phyloP scores from a whole-genome alignment of 1,140 invertebrate genomes.

The Diorhabda elongata region DNA sequence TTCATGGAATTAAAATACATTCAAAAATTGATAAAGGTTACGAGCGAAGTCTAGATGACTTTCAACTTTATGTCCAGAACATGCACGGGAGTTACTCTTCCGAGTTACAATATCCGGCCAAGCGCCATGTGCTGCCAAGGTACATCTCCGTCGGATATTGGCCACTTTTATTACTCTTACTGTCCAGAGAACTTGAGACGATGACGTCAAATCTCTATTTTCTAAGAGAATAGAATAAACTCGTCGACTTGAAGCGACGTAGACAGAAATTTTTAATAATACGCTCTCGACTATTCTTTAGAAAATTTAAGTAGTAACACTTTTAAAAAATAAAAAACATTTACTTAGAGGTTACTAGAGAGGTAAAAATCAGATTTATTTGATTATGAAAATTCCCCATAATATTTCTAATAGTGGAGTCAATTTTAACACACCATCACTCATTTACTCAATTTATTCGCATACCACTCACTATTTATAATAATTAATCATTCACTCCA shows the following conservation, averaged over 20 bases:
- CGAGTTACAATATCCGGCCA: conserved; percentile 38
- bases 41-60: conserved; percentile 13
- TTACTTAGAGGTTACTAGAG: no score
- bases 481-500: no score
- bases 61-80: conserved; percentile 15
- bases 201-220: not conserved
- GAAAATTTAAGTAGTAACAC: no score
- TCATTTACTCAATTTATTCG: no score
- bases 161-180: conserved; percentile 42
- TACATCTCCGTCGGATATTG: conserved; percentile 38
- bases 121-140: conserved; percentile 37
- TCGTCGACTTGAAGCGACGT: not conserved
- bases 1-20: not conserved
- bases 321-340: no score
- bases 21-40: conserved; percentile 19
- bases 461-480: no score
- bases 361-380: no score
- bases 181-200: conserved; percentile 27
- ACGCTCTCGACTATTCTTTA: no score
- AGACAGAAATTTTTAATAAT: no score
- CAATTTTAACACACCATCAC: no score
- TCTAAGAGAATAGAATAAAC: not conserved
- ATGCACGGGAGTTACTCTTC: conserved; percentile 23
- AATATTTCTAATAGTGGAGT: no score
- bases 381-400: no score